Evolutionary conservation across 2,113 vertebrate genomes (phyloP).

Genomic region (Ammospiza caudacuta): DNA sequence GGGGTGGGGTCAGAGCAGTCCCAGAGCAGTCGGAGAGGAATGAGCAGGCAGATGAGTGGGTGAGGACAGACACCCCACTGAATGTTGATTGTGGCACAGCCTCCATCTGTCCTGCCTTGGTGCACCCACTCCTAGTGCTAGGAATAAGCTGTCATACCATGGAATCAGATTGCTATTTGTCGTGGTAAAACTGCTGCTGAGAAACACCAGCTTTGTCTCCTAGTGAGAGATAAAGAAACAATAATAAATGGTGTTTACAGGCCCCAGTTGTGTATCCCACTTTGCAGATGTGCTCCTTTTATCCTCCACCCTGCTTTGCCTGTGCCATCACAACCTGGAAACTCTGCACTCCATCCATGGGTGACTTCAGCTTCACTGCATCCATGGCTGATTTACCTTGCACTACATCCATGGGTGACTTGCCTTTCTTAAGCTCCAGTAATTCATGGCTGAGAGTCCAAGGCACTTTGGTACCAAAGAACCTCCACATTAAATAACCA

Average conservation of each 20-base stretch:
- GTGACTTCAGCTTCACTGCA: background rate
- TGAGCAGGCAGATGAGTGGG: constrained; percentile 56
- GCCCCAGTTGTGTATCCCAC: background rate
- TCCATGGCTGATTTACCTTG: background rate
- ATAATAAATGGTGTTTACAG: constrained; percentile 16
- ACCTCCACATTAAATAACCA: background rate
- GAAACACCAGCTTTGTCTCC: constrained; percentile 37
- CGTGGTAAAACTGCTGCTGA: constrained; percentile 41
- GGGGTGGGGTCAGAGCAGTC: constrained; percentile 45
- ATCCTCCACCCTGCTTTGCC: background rate
- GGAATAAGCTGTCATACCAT: constrained; percentile 46
- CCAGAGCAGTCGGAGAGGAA: constrained; percentile 39
- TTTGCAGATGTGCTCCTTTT: background rate
- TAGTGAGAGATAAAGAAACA: constrained; percentile 23
- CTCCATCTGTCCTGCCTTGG: constrained; percentile 62
- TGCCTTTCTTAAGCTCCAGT: constrained; percentile 5
- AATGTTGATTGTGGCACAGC: constrained; percentile 40
- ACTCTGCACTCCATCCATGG: background rate
- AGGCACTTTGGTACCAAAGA: background rate
- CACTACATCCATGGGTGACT: background rate
- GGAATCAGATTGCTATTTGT: constrained; percentile 36
- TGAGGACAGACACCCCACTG: constrained; percentile 48
- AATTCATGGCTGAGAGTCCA: background rate
- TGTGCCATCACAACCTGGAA: background rate
- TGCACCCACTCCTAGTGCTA: constrained; percentile 53